Percentiles rank a stretch among this genome's conserved stretches.
Conservation (phyloP, 2,888 invertebrate species). For the Mystacides longicornis region DNA sequence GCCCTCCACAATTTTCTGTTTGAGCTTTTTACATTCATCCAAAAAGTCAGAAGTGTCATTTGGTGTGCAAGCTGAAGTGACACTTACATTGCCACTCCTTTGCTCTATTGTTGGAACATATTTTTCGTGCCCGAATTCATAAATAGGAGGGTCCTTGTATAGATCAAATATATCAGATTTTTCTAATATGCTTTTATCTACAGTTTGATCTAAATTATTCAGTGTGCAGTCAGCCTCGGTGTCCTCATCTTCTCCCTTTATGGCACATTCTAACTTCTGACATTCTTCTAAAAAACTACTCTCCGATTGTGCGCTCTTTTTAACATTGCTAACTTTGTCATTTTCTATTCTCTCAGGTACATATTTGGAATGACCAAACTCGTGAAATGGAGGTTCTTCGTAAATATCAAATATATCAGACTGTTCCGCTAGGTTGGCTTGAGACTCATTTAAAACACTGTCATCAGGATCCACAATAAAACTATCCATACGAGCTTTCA, state of each 20-base stretch:
- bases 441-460: conserved; percentile 5
- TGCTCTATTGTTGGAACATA: conserved; percentile 2
- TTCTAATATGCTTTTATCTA: not conserved
- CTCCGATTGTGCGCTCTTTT: not conserved
- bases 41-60: conserved; percentile 11
- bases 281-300: not conserved
- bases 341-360: too few species aligned
- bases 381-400: conserved; percentile 16
- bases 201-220: not conserved
- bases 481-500: conserved; percentile 7
- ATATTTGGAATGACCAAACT: conserved; percentile 21
- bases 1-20: conserved; percentile 28
- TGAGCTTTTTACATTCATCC: conserved; percentile 32
- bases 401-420: conserved; percentile 22
- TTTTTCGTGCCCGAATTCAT: conserved; percentile 20
- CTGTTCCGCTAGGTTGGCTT: conserved; percentile 11
- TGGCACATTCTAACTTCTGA: not conserved
- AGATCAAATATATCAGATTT: conserved; percentile 20
- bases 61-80: not conserved
- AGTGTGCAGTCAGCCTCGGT: not conserved
- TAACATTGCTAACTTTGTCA: not conserved
- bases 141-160: conserved; percentile 15
- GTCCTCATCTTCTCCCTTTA: not conserved
- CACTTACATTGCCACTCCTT: not conserved
- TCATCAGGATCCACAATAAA: conserved; percentile 7